Evolutionary conservation across 2,888 invertebrate species (phyloP), one percentile per base, ranked within the genome.

Genomic region (Cybosia mesomella): DNA sequence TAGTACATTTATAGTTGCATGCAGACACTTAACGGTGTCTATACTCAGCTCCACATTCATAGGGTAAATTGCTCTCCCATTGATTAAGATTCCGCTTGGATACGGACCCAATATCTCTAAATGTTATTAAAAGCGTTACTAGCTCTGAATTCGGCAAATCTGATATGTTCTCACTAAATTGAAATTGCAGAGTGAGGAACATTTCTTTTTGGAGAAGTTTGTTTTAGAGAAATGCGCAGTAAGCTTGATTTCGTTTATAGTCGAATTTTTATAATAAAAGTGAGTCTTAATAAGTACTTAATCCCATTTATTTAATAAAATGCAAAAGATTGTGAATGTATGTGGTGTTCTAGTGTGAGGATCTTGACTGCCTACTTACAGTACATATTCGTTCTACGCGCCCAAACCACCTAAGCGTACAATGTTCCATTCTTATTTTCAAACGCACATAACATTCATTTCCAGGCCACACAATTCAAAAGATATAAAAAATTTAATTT

Each of bases 11-110:
- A 62, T 36, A 15, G 2, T 1, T 36, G 22, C 22, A 39, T 21
- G 0, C 15, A 13, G 2, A 7, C 21, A 59, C 5, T 36, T 36
- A 59, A 59, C 11, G 3, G 4, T 21, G 11, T 8, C 11, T 10
- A 22, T 21, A 36, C 22, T 15, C 15, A 49, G 62, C 43, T 63
- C 43, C 72, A 70, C 67, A 65, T 73, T 66, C 34, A 70, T 24
- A 67, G 76, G 70, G 39, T 57, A 69, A 66, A 76, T 75, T 71
- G 70, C 77, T 79, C 68, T 76, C 61, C 63, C 68, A 28, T 18
- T 74, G 70, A 77, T 79, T 79, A 70, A 70, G 59, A 68, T 65
- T 49, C 43, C 32, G 49, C 36, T 66, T 9, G 58, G 15, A 36
- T 71, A 64, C 69, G 74, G 67, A 61, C 60, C 67, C 62, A 54